Evolutionary conservation across 2,888 invertebrate species (phyloP), one percentile per base, ranked within the genome.

Genomic region (Gastracanthus pulcherrimus): DNA sequence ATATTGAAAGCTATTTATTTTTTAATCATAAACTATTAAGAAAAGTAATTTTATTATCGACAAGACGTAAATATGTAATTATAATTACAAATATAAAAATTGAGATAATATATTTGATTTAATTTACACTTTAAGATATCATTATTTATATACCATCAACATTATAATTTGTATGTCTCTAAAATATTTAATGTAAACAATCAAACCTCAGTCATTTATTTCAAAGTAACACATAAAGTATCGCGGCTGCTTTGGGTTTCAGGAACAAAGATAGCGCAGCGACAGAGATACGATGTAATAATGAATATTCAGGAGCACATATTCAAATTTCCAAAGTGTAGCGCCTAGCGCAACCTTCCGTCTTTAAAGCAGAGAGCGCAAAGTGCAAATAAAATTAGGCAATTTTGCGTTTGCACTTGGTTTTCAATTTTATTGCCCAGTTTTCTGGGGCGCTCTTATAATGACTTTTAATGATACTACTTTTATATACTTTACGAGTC

Each of bases 301-400:
- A 76, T 76, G 76, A 76, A 76, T 76, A 76, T 76, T 58, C 76
- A 69, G 19, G 16, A 69, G 76, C 55, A 45, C 67, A 58, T 69
- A 76, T 76, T 76, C 69, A 69, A 76, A 76, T 76, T 69, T 60
- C 13, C 55, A 64, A 64, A 64, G 36, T n/a, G 34, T 31, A 4
- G 45, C 58, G 16, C n/a, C 11, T 13, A 45, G 45, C 13, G n/a
- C n/a, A 45, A n/a, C 13, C 45, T 45, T 31, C 31, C 60, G 60
- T 62, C 60, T 62, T 62, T 31, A 31, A 4, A n/a, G 31, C 7
- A 16, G 31, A n/a, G n/a, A 34, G n/a, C 29, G 34, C n/a, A n/a
- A 16, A 36, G 19, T 7, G 19, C 36, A 36, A 62, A 62, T 62
- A 62, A 62, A 62, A 62, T 62, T 62, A 62, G 11, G 19, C 36